These are phyloP conservation scores for Fundulus diaphanus DNA, from an alignment of 2,797 vertebrate species.

Conservation along the genomic window DNA sequence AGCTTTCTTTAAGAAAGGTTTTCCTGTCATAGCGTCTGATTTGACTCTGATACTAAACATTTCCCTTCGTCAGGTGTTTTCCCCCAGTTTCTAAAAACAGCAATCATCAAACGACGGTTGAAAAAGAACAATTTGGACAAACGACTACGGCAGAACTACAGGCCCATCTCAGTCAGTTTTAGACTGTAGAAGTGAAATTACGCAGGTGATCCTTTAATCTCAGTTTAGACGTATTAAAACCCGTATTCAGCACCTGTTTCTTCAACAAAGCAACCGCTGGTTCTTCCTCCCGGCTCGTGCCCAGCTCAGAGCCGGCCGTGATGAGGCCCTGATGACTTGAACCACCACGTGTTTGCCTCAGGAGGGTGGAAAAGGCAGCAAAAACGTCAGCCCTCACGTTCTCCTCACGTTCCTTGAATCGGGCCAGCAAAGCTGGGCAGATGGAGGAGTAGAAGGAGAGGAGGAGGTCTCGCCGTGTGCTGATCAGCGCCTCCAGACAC, in stretches of 20 bases:
- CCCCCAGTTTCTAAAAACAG: no score
- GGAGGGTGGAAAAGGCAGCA: constrained; percentile 85
- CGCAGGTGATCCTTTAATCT: not conserved
- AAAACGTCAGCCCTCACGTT: constrained; percentile 93
- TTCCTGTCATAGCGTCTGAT: no score
- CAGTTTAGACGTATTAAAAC: not conserved
- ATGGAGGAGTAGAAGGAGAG: constrained; percentile 87
- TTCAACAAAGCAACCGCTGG: constrained; percentile 82
- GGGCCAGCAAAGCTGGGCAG: constrained; percentile 85
- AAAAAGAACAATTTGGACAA: no score
- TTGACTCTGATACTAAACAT: no score
- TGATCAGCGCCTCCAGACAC: constrained; percentile 89
- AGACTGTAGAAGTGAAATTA: not conserved
- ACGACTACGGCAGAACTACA: no score
- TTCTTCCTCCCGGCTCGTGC: constrained; percentile 70
- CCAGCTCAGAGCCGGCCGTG: constrained; percentile 44
- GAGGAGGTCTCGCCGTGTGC: constrained; percentile 86
- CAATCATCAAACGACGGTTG: no score
- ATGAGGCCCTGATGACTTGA: constrained; percentile 56
- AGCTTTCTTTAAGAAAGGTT: no score
- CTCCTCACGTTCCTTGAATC: constrained; percentile 95
- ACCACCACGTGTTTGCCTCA: constrained; percentile 85
- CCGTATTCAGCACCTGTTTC: constrained; percentile 82
- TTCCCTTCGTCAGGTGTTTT: no score
- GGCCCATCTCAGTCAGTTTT: no score